Evolutionary conservation across 2,797 vertebrate species (phyloP).

Genomic region (Parauchenoglanis punctatus): DNA sequence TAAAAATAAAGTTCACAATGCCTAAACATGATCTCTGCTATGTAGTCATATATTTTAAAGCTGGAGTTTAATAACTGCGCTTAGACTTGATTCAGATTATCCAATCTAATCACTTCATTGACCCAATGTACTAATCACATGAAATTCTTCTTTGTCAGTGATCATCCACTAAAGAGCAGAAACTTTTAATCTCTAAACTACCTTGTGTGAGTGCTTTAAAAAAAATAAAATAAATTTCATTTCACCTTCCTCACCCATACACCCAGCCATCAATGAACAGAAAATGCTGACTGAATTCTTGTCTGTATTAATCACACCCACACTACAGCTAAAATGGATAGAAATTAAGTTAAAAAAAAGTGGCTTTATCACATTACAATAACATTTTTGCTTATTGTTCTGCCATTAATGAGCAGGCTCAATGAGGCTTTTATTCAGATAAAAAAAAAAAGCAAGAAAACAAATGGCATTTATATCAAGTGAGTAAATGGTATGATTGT

Average conservation of each 20-base stretch:
- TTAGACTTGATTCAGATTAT: background rate
- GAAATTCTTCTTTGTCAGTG: background rate
- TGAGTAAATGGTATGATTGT: conserved; percentile 27
- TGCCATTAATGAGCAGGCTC: background rate
- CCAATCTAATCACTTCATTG: too few relatives aligned
- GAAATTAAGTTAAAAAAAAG: background rate
- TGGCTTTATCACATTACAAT: background rate
- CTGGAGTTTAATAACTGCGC: background rate
- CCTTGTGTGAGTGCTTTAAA: background rate
- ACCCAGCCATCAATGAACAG: background rate
- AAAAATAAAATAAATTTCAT: background rate
- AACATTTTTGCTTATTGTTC: background rate
- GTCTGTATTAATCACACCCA: background rate
- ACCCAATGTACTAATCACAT: background rate
- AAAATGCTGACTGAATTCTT: background rate
- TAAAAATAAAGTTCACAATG: background rate
- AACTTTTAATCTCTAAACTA: background rate
- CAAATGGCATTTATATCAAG: conserved; percentile 14
- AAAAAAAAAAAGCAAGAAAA: background rate
- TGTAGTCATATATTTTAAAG: background rate
- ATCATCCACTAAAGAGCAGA: background rate
- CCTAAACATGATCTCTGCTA: background rate
- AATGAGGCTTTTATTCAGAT: background rate
- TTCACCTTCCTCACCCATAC: background rate
- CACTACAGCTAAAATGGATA: background rate